These are phyloP conservation scores for Margarornis squamiger DNA, from an alignment of 2,797 vertebrate species.

Conservation along the genomic window DNA sequence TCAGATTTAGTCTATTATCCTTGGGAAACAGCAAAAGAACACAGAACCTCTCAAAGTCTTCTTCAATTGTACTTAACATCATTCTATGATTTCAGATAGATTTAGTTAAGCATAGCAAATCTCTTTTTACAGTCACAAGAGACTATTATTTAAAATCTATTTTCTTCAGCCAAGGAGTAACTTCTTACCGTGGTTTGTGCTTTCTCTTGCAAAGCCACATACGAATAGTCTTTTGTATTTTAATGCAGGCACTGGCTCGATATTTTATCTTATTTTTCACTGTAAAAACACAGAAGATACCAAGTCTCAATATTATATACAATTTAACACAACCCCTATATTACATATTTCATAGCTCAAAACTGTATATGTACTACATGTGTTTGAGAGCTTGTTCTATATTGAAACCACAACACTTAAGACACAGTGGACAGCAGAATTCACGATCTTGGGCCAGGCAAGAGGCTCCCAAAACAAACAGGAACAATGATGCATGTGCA, in stretches of 20 bases:
- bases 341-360: neutral
- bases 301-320: neutral
- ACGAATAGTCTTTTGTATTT: conserved; percentile 92
- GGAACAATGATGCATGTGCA: fast-evolving
- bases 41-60: neutral
- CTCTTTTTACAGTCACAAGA: neutral
- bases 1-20: neutral
- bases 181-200: conserved; percentile 92
- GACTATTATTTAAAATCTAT: neutral
- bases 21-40: neutral
- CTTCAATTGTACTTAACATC: neutral
- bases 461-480: neutral
- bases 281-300: conserved; percentile 65
- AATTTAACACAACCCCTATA: neutral
- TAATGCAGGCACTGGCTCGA: conserved; percentile 87
- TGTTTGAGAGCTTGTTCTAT: neutral
- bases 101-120: neutral
- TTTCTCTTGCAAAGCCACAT: conserved; percentile 98
- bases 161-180: neutral
- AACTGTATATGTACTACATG: neutral
- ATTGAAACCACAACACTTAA: neutral
- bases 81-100: neutral
- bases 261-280: conserved; percentile 98
- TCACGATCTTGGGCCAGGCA: neutral
- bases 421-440: neutral